Evolutionary conservation across 2,888 invertebrate species (phyloP).

Genomic region (Ormyrus pomaceus): DNA sequence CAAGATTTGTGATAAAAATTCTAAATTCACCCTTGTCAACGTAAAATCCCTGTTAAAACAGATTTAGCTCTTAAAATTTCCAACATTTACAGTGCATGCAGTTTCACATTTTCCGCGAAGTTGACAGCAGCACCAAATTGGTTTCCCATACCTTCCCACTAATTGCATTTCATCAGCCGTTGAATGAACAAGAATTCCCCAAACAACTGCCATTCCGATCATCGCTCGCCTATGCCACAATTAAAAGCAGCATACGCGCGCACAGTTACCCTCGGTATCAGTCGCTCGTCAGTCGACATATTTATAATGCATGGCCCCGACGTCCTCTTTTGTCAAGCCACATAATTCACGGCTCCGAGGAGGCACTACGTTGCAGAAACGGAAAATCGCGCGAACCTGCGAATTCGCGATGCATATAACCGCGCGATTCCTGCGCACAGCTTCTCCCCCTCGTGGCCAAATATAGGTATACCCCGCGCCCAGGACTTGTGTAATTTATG

Average conservation of each 20-base stretch:
- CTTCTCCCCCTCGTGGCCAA: neutral
- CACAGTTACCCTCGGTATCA: neutral
- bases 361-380: slow-evolving; percentile 45
- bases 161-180: too few species aligned
- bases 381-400: slow-evolving; percentile 28
- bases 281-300: slow-evolving; percentile 1
- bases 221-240: neutral
- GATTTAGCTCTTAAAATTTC: too few species aligned
- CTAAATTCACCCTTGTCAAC: too few species aligned
- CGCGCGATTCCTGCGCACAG: neutral
- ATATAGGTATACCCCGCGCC: neutral
- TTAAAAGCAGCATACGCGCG: neutral
- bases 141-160: too few species aligned
- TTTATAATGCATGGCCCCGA: slow-evolving; percentile 30
- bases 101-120: too few species aligned
- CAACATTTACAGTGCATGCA: too few species aligned
- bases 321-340: slow-evolving; percentile 39
- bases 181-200: neutral
- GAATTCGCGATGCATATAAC: neutral
- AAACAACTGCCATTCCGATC: neutral
- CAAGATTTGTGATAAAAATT: too few species aligned
- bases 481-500: neutral
- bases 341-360: slow-evolving; percentile 37
- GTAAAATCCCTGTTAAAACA: too few species aligned
- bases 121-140: too few species aligned